Evolutionary conservation across 2,113 vertebrate genomes (phyloP).

Genomic region (Solea senegalensis): DNA sequence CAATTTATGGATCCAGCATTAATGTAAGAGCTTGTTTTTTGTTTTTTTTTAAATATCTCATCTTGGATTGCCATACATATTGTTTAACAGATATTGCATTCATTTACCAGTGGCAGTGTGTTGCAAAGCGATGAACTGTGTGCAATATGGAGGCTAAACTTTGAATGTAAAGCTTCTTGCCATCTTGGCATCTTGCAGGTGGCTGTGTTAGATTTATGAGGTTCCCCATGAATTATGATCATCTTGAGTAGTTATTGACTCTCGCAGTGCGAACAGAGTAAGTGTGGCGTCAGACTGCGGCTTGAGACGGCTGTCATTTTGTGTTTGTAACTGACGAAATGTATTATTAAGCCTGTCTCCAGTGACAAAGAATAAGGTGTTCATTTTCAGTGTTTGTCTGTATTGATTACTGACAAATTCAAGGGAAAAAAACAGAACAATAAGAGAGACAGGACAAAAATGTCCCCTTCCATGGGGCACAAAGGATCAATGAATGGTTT

Average conservation of each 20-base stretch:
- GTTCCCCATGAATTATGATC: constrained; percentile 35
- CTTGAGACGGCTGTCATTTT: constrained; percentile 33
- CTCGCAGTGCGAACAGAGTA: constrained; percentile 5
- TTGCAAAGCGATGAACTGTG: neutral
- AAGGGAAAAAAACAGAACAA: neutral
- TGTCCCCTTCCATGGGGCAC: neutral
- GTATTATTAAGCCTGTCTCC: constrained; percentile 14
- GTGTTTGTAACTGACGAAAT: constrained; percentile 44
- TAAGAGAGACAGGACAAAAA: neutral
- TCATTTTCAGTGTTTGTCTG: neutral
- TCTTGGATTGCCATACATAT: constrained; percentile 22
- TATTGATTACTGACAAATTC: neutral
- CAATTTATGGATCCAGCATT: constrained; percentile 55
- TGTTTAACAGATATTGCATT: constrained; percentile 51
- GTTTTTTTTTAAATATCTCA: constrained; percentile 31
- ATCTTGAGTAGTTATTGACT: constrained; percentile 53
- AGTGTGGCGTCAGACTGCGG: constrained; percentile 16
- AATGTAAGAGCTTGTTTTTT: constrained; percentile 50
- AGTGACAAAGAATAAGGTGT: constrained; percentile 14
- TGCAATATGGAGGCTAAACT: constrained; percentile 15
- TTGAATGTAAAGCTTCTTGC: constrained; percentile 27
- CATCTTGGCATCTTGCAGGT: constrained; percentile 21
- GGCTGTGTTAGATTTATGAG: constrained; percentile 52
- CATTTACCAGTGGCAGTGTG: constrained; percentile 47
- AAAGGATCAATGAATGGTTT: neutral